These are phyloP conservation scores for Myotis vivesi DNA, from an alignment of 2,797 vertebrate genomes.

Conservation along the genomic window DNA sequence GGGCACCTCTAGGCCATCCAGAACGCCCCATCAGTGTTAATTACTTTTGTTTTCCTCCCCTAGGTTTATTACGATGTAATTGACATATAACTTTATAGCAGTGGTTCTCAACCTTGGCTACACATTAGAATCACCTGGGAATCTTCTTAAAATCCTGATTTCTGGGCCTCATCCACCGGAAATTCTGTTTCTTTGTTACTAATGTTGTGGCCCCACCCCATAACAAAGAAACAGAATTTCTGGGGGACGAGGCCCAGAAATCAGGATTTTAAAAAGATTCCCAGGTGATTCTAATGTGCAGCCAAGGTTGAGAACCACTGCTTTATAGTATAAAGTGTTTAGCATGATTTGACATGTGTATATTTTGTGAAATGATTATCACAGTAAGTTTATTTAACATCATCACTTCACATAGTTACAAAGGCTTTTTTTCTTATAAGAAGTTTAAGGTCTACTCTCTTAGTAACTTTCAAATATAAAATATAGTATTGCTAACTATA, in stretches of 20 bases:
- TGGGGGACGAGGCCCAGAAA: too few species aligned
- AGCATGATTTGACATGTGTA: not conserved
- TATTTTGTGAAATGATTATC: not conserved
- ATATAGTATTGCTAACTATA: not conserved
- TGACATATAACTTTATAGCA: not conserved
- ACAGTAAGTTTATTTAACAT: not conserved
- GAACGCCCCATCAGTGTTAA: not conserved
- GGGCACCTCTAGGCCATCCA: not conserved
- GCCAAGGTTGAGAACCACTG: too few species aligned
- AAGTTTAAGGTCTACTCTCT: not conserved
- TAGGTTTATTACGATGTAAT: not conserved
- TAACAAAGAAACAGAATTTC: too few species aligned
- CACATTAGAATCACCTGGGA: too few species aligned
- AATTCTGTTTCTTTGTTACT: too few species aligned
- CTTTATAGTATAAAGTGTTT: not conserved
- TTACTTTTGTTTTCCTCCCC: not conserved
- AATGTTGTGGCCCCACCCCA: too few species aligned
- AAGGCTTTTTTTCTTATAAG: not conserved
- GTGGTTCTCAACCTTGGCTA: too few species aligned
- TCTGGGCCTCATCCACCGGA: too few species aligned
- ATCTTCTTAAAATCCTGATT: too few species aligned
- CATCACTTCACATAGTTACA: not conserved
- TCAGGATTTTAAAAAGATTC: too few species aligned
- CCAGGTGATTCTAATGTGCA: too few species aligned
- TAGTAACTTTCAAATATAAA: conserved; percentile 13